Evolutionary conservation across 1,140 invertebrate species (phyloP).

Genomic region (Zophobas atratus): DNA sequence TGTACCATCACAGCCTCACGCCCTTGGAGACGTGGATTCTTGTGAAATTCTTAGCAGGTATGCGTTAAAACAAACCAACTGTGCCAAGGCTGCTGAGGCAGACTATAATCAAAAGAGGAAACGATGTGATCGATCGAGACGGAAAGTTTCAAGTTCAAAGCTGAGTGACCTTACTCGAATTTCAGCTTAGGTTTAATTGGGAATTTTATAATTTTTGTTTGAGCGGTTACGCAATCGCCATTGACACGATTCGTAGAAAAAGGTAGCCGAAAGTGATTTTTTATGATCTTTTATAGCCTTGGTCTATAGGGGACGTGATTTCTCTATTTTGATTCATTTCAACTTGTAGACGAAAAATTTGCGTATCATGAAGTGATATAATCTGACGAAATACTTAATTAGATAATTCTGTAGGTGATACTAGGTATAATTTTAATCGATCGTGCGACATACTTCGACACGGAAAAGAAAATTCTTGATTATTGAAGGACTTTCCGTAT

Average conservation of each 20-base stretch:
- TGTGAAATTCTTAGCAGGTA: slow-evolving; percentile 94
- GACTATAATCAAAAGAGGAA: not conserved
- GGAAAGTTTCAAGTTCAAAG: slow-evolving; percentile 25
- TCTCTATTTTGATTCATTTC: no score
- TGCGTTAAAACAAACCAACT: slow-evolving; percentile 54
- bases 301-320: not conserved
- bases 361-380: no score
- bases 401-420: no score
- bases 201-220: slow-evolving; percentile 21
- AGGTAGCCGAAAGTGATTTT: slow-evolving; percentile 9
- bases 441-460: no score
- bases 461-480: no score
- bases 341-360: no score
- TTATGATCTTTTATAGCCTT: slow-evolving; percentile 28
- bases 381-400: no score
- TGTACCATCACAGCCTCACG: slow-evolving; percentile 96
- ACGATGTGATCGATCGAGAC: not conserved
- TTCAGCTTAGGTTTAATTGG: slow-evolving; percentile 16
- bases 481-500: no score
- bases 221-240: slow-evolving; percentile 6
- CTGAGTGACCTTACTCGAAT: slow-evolving; percentile 13
- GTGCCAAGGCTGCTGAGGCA: slow-evolving; percentile 28
- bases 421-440: no score
- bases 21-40: slow-evolving; percentile 96
- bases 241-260: slow-evolving; percentile 21